phyloP scores from a whole-genome alignment of 1,140 invertebrate species.

The Drosophila kikkawai region DNA sequence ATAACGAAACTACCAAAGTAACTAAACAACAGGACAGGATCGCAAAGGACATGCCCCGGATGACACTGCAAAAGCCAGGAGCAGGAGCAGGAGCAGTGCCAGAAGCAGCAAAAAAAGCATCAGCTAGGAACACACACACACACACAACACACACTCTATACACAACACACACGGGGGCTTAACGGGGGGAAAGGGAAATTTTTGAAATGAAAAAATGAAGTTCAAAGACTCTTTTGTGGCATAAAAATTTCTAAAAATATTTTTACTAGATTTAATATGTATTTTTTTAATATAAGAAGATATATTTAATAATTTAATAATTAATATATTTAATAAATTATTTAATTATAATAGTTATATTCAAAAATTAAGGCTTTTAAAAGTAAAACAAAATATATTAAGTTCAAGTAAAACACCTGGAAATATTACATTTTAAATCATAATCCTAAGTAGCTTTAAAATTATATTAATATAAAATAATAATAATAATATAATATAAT shows the following conservation, averaged over 20 bases:
- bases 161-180: not conserved
- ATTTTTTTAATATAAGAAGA: no score
- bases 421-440: no score
- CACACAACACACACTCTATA: not conserved
- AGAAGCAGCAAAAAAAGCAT: not conserved
- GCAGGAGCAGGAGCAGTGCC: not conserved
- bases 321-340: no score
- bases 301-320: no score
- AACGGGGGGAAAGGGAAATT: conserved; percentile 12
- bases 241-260: not conserved
- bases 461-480: no score
- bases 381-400: no score
- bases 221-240: not conserved
- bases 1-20: conserved; percentile 84
- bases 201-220: conserved; percentile 12
- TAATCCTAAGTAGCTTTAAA: no score
- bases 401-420: no score
- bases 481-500: no score
- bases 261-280: not conserved
- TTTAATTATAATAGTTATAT: no score
- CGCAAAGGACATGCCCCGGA: conserved; percentile 41
- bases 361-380: no score
- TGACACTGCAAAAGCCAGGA: conserved; percentile 35
- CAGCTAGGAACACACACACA: conserved; percentile 13
- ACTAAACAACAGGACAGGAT: conserved; percentile 73